phyloP scores from a whole-genome alignment of 2,888 invertebrate genomes.

The Tenthredo mesomela region DNA sequence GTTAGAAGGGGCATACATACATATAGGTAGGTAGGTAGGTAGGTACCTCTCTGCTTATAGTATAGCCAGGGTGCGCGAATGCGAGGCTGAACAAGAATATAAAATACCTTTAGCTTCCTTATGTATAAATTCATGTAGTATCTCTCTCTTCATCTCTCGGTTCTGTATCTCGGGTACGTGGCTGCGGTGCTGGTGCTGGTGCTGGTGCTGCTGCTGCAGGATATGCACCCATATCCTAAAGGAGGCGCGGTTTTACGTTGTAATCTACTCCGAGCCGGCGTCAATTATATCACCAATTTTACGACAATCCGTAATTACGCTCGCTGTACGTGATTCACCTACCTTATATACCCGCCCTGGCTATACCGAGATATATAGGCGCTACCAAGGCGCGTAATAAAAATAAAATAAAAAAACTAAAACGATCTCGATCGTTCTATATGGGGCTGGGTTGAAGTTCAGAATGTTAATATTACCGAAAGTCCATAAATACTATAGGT shows the following conservation, averaged over 20 bases:
- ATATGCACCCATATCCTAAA: background rate
- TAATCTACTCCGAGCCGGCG: conserved; percentile 39
- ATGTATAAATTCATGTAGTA: background rate
- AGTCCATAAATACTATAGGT: too few species aligned
- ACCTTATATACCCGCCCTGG: background rate
- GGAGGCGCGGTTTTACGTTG: conserved; percentile 18
- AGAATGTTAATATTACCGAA: too few species aligned
- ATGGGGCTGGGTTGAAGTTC: too few species aligned
- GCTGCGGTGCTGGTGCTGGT: background rate
- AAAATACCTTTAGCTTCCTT: conserved; percentile 28
- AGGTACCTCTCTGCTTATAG: too few species aligned
- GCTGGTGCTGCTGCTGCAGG: background rate
- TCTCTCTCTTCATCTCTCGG: too few species aligned
- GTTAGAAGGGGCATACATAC: background rate
- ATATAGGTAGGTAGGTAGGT: too few species aligned
- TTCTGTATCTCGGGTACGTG: background rate
- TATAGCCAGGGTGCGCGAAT: background rate
- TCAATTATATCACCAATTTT: conserved; percentile 48
- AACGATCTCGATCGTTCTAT: too few species aligned
- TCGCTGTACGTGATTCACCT: conserved; percentile 22
- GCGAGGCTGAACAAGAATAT: conserved; percentile 2
- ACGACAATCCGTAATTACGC: conserved; percentile 46
- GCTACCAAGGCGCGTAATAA: too few species aligned
- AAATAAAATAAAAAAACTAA: too few species aligned
- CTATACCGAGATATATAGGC: too few species aligned